Evolutionary conservation across 1,140 invertebrate genomes (phyloP).

Genomic region (Acyrthosiphon pisum): DNA sequence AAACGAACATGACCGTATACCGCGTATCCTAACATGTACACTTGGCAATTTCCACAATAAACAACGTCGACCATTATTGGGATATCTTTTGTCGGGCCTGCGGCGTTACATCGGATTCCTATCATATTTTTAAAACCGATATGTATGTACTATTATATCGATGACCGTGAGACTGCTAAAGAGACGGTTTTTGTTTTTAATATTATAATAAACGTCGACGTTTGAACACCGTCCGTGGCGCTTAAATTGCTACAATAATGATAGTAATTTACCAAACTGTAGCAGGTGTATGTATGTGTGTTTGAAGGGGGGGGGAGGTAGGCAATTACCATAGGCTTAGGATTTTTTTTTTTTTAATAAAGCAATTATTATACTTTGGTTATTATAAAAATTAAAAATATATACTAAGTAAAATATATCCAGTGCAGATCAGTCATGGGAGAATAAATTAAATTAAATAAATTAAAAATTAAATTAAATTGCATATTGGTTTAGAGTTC

Average conservation of each 20-base stretch:
- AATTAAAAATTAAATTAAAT: no score
- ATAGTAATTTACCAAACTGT: neutral
- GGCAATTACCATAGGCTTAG: no score
- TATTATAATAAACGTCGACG: neutral
- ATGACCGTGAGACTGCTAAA: neutral
- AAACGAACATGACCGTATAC: conserved; percentile 4
- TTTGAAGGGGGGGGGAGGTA: no score
- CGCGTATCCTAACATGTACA: neutral
- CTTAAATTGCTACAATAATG: neutral
- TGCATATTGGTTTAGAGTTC: no score
- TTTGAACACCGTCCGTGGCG: neutral
- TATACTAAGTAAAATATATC: no score
- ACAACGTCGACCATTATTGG: neutral
- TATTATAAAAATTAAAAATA: no score
- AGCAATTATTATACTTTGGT: no score
- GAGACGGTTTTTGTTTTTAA: neutral
- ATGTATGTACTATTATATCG: neutral
- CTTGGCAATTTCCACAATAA: neutral
- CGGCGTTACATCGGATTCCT: neutral
- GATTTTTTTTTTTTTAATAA: no score
- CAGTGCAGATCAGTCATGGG: no score
- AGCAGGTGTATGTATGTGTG: no score
- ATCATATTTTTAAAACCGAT: neutral
- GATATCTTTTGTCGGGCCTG: neutral
- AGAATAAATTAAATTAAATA: no score